Base-by-base conservation (phyloP, 35 echinoderm and acorn worm species). In the Diadema setosum region DNA sequence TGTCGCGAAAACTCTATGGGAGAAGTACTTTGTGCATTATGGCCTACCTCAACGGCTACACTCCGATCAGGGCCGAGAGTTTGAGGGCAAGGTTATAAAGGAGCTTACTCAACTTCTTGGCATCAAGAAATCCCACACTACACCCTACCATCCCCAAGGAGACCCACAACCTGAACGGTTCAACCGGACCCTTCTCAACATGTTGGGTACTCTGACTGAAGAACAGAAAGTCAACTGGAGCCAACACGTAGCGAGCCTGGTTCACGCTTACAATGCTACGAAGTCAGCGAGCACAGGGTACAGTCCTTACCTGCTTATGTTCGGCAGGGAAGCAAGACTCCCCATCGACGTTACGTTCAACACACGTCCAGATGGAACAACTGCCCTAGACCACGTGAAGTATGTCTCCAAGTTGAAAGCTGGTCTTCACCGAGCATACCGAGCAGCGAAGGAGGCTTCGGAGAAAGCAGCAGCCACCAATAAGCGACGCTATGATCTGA, bases 181-280 rank as follows among this genome's bases (percentile, higher is more conserved):
- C n/a, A n/a, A n/a, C n/a, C n/a, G n/a, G n/a, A n/a, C n/a, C n/a
- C n/a, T n/a, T n/a, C n/a, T n/a, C n/a, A n/a, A n/a, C n/a, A n/a
- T n/a, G n/a, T n/a, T n/a, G n/a, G n/a, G n/a, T n/a, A n/a, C n/a
- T n/a, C n/a, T n/a, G n/a, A n/a, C n/a, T n/a, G n/a, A n/a, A n/a
- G n/a, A n/a, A n/a, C n/a, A n/a, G n/a, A n/a, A n/a, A n/a, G n/a
- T n/a, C n/a, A n/a, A n/a, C n/a, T n/a, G n/a, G n/a, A n/a, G n/a
- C n/a, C 49, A 45, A 61, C 58, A 82, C 15, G 78, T 89, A 14
- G 82, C 61, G 2, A 18, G 11, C 18, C 21, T 85, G 31, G 88
- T 91, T 5, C 88, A 91, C 80, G 82, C 82, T 21, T 91, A 91
- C 39, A 91, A 86, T 76, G 70, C 82, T n/a, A 83, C 89, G 5